Evolutionary conservation across 2,888 invertebrate species (phyloP), one percentile per base, ranked within the genome.

Genomic region (Monoplex corrugatus): DNA sequence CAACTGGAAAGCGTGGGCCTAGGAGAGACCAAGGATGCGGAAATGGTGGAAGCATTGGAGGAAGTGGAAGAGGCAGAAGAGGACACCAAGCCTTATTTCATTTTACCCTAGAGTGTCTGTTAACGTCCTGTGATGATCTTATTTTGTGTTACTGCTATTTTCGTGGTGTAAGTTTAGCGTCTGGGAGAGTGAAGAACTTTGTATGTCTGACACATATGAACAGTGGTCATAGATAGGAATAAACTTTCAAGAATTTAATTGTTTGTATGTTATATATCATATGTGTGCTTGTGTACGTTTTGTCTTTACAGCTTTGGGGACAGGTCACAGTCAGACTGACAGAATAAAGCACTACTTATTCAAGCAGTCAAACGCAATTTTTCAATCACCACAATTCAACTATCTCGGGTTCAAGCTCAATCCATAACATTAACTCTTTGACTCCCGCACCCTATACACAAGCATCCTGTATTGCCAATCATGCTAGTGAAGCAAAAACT

Each of bases 41-140:
- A 50, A 1, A 6, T 28, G 13, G 87, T 16, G 40, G 75, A 72
- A 57, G 75, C 28, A 13, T 84, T 35, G 50, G 57, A 38, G 28
- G 85, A 86, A 32, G 43, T 35, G 23, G 78, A 44, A 6, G 88
- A 87, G 38, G 86, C 44, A 44, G 89, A 90, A 38, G 87, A 84
- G n/a, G 88, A 87, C 40, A 90, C 88, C 82, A 80, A 57, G 45
- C 88, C 89, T 16, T 90, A 88, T 50, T 90, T 86, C 63, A 75
- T 87, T 6, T 16, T 84, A 35, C 63, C 82, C 5, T 68, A 72
- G 80, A 10, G 23, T 86, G 16, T 13, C 23, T 75, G 28, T 45
- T 19, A 50, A 19, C 50, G 8, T 50, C 50, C 19, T 50, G 10
- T 50, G 50, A 8, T 50, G 50, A 8, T 50, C n/a, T n/a, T 38